These are phyloP conservation scores for Pygmarrhopalites habei DNA, from an alignment of 1,140 invertebrate genomes.

Conservation along the genomic window DNA sequence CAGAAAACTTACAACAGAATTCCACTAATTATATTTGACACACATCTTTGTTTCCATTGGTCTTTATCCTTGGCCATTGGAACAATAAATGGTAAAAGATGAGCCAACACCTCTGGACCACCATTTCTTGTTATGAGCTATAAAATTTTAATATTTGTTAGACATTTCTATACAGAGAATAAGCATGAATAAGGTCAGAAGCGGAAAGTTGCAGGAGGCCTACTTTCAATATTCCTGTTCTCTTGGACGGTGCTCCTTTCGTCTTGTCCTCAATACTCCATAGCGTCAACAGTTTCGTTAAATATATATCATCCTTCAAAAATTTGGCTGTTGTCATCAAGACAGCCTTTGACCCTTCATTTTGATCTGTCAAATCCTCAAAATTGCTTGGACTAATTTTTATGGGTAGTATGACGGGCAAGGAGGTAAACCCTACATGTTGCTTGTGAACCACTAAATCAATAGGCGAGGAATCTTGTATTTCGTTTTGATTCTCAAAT, in stretches of 20 bases:
- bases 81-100: conserved; percentile 12
- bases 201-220: conserved; percentile 54
- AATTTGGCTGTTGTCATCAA: conserved; percentile 47
- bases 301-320: conserved; percentile 60
- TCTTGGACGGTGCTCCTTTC: conserved; percentile 65
- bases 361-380: conserved; percentile 17
- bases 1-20: too few species aligned
- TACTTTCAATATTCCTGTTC: conserved; percentile 52
- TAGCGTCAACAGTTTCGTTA: conserved; percentile 65
- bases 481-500: not conserved
- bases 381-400: conserved; percentile 24
- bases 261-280: conserved; percentile 72
- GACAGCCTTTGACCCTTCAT: not conserved
- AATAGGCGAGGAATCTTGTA: not conserved
- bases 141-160: not conserved
- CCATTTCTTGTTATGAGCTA: conserved; percentile 27
- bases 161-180: not conserved
- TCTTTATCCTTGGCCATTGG: conserved; percentile 32
- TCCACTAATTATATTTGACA: conserved; percentile 68
- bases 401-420: conserved; percentile 17
- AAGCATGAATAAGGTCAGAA: conserved; percentile 70
- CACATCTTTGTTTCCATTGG: conserved; percentile 53
- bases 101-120: conserved; percentile 24
- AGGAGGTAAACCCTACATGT: conserved; percentile 21
- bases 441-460: conserved; percentile 28